phyloP scores from a whole-genome alignment of 2,888 invertebrate species.

The Eremobia ochroleuca region DNA sequence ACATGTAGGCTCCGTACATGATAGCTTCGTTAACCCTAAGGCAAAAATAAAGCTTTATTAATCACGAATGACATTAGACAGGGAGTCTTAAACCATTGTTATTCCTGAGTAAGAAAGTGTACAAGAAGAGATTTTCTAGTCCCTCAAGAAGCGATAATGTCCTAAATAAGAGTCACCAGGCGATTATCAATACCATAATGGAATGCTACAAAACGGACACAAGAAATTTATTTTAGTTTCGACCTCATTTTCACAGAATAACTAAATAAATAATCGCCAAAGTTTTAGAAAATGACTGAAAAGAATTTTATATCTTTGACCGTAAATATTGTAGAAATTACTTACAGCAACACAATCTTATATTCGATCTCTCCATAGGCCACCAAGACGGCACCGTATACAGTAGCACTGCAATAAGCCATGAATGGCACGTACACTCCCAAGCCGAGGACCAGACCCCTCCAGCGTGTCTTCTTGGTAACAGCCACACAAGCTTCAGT shows the following conservation, averaged over 20 bases:
- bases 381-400: constrained; percentile 93
- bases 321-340: constrained; percentile 45
- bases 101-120: too few relatives aligned
- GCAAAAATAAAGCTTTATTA: neutral
- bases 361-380: constrained; percentile 92
- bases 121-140: neutral
- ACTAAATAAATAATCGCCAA: neutral
- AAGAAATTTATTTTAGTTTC: neutral
- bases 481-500: constrained; percentile 89
- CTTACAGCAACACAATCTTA: constrained; percentile 93
- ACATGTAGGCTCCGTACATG: constrained; percentile 95
- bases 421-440: constrained; percentile 93
- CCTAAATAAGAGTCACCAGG: neutral
- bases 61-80: too few relatives aligned
- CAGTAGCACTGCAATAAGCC: constrained; percentile 93
- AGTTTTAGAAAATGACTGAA: neutral
- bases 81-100: too few relatives aligned
- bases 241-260: neutral
- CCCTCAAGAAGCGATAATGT: neutral
- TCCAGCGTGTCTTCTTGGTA: constrained; percentile 91
- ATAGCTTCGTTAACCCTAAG: constrained; percentile 93
- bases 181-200: neutral
- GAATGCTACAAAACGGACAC: neutral
- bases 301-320: neutral
- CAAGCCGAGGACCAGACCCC: constrained; percentile 93